Conservation (phyloP, 2,888 invertebrate genomes). For the Zelleria hepariella region DNA sequence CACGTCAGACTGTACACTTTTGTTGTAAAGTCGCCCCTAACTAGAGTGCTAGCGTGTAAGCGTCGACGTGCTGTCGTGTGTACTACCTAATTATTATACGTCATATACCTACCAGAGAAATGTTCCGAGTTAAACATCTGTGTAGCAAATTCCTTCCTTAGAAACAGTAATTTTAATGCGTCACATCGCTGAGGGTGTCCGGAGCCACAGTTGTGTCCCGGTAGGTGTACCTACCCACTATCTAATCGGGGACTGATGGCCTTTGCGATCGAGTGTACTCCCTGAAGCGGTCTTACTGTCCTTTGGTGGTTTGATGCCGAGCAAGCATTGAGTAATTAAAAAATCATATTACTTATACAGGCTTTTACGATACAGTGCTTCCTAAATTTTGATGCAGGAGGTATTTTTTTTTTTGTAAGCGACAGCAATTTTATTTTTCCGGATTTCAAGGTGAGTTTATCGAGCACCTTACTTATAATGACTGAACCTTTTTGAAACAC, state of each 20-base stretch:
- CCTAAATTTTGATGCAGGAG: not conserved
- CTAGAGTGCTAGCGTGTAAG: too few species aligned
- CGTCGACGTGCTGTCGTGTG: too few species aligned
- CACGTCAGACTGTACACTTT: too few species aligned
- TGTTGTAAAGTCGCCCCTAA: too few species aligned
- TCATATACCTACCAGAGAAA: too few species aligned
- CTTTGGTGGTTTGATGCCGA: not conserved
- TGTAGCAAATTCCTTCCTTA: conserved; percentile 38
- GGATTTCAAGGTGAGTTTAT: too few species aligned
- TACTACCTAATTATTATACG: too few species aligned
- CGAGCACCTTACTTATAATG: too few species aligned
- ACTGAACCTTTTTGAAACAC: too few species aligned
- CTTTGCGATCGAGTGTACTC: not conserved
- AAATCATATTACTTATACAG: not conserved
- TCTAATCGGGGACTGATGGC: not conserved
- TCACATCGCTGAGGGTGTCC: conserved; percentile 45
- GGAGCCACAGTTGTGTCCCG: conserved; percentile 33
- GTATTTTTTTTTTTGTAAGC: too few species aligned
- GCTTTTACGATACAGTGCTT: not conserved
- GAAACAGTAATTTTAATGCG: conserved; percentile 69
- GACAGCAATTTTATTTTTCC: too few species aligned
- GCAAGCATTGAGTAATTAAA: not conserved
- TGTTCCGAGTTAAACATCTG: not conserved
- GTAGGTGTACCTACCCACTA: not conserved
- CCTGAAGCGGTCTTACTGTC: not conserved